Percentiles rank a stretch among this genome's conserved stretches.
Conservation (phyloP, 1,140 invertebrate species). For the Drosophila littoralis region DNA sequence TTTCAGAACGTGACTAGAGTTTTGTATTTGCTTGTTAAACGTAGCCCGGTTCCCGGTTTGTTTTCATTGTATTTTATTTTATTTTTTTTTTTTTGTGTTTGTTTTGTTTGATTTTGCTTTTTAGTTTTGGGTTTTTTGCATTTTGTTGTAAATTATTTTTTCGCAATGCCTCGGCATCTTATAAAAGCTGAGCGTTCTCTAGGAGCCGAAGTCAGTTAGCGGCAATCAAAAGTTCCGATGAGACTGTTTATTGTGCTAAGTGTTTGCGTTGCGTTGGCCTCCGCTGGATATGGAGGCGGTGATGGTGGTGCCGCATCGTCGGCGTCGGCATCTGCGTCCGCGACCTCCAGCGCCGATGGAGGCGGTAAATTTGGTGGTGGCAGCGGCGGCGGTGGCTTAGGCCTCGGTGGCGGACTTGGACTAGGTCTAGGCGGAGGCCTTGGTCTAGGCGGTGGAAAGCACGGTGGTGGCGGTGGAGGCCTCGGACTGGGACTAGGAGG, state of each 20-base stretch:
- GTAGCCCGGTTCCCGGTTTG: constrained; percentile 29
- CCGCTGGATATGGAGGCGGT: constrained; percentile 60
- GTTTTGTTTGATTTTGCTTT: constrained; percentile 19
- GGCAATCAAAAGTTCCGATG: constrained; percentile 63
- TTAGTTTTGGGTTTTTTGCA: constrained; percentile 23
- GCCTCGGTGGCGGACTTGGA: constrained; percentile 13
- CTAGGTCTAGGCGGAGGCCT: constrained; percentile 26
- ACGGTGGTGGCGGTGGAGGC: constrained; percentile 31
- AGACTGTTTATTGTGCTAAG: constrained; percentile 73
- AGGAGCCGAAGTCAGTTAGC: constrained; percentile 56
- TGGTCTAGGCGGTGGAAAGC: constrained; percentile 31
- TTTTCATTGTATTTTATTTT: constrained; percentile 32
- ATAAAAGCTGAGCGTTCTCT: constrained; percentile 58
- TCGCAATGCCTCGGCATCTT: constrained; percentile 29
- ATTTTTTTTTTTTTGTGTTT: constrained; percentile 16
- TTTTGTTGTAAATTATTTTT: constrained; percentile 21
- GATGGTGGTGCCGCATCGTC: constrained; percentile 43
- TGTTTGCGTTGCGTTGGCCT: constrained; percentile 63
- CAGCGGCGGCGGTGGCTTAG: constrained; percentile 35
- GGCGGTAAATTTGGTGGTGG: constrained; percentile 41
- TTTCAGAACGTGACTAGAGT: constrained; percentile 59
- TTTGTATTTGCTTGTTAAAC: constrained; percentile 43
- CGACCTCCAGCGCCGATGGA: constrained; percentile 34
- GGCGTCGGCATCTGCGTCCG: constrained; percentile 49
- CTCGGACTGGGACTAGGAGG: constrained; percentile 22